These are phyloP conservation scores for Zingel zingel DNA, from an alignment of 2,113 vertebrate species.

Conservation along the genomic window DNA sequence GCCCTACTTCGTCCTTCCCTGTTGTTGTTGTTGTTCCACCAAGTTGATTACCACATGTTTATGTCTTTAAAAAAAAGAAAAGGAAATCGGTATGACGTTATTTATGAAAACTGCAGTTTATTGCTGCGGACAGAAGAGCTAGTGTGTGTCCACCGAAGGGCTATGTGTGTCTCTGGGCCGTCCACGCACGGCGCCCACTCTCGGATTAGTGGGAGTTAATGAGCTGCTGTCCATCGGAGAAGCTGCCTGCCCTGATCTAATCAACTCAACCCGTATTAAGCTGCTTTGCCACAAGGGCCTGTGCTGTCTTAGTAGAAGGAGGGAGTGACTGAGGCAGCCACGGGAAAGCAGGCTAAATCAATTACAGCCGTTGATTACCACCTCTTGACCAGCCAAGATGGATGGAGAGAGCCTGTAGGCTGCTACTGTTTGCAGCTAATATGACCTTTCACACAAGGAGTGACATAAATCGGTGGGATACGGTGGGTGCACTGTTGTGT, in stretches of 20 bases:
- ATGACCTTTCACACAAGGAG: conserved; percentile 17
- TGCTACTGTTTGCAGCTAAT: background rate
- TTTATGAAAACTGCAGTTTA: conserved; percentile 31
- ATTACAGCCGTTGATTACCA: conserved; percentile 69
- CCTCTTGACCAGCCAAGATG: conserved; percentile 34
- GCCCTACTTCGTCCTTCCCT: conserved; percentile 15
- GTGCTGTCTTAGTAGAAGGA: conserved; percentile 46
- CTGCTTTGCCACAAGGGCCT: conserved; percentile 72
- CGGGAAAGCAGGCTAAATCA: conserved; percentile 67
- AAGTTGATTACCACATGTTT: conserved; percentile 48
- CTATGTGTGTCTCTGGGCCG: conserved; percentile 16
- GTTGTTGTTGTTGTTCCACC: conserved; percentile 34
- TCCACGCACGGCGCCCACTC: conserved; percentile 46
- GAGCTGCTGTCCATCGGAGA: conserved; percentile 72
- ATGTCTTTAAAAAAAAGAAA: background rate
- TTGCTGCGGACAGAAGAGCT: conserved; percentile 36
- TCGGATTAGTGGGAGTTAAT: conserved; percentile 76
- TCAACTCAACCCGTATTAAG: conserved; percentile 80
- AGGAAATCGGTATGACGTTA: conserved; percentile 37
- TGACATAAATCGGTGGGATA: background rate
- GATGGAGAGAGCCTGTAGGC: conserved; percentile 27
- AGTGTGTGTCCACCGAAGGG: conserved; percentile 30
- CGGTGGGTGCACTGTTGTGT: background rate
- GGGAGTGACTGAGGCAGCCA: conserved; percentile 17
- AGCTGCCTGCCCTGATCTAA: conserved; percentile 79